A percentile compares a stretch with the other conserved stretches of the same genome.
These are phyloP conservation scores for Zaprionus africanus DNA, from an alignment of 1,140 invertebrate species.

Conservation along the genomic window DNA sequence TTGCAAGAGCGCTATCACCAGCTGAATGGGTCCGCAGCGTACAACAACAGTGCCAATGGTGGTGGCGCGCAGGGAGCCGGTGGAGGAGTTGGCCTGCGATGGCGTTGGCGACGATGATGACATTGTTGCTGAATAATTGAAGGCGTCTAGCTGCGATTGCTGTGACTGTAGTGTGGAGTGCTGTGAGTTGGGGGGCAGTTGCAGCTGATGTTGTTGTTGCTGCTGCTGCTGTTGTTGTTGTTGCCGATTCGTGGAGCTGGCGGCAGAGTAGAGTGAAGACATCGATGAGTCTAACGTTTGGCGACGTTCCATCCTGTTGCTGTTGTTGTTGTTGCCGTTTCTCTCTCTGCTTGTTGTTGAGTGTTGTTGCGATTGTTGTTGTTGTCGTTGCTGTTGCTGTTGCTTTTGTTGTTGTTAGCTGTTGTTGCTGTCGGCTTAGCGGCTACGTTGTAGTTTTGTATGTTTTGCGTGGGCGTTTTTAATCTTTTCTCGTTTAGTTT, in stretches of 20 bases:
- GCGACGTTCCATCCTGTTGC: slow-evolving; percentile 68
- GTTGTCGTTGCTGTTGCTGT: slow-evolving; percentile 11
- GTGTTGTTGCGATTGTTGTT: slow-evolving; percentile 49
- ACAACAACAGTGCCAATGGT: slow-evolving; percentile 96
- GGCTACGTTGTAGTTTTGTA: slow-evolving; percentile 62
- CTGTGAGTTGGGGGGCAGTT: background rate
- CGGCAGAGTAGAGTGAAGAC: slow-evolving; percentile 82
- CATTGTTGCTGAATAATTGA: slow-evolving; percentile 83
- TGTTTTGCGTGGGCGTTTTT: slow-evolving; percentile 74
- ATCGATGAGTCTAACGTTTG: slow-evolving; percentile 83
- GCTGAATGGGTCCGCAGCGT: slow-evolving; percentile 92
- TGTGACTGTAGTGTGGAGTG: slow-evolving; percentile 41
- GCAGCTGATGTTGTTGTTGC: background rate
- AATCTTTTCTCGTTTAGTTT: slow-evolving; percentile 70
- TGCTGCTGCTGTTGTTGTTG: slow-evolving; percentile 21
- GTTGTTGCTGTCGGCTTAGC: slow-evolving; percentile 62
- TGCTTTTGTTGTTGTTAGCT: slow-evolving; percentile 36
- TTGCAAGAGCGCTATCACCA: slow-evolving; percentile 95
- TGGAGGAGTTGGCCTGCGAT: slow-evolving; percentile 60
- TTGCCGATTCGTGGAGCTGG: slow-evolving; percentile 66
- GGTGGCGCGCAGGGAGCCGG: slow-evolving; percentile 86
- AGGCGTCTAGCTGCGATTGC: slow-evolving; percentile 72
- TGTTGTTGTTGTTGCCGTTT: slow-evolving; percentile 29
- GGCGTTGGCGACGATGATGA: slow-evolving; percentile 82
- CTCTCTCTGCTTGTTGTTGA: slow-evolving; percentile 7